Conservation (phyloP, 2,888 invertebrate species). For the Andrena trimmerana region DNA sequence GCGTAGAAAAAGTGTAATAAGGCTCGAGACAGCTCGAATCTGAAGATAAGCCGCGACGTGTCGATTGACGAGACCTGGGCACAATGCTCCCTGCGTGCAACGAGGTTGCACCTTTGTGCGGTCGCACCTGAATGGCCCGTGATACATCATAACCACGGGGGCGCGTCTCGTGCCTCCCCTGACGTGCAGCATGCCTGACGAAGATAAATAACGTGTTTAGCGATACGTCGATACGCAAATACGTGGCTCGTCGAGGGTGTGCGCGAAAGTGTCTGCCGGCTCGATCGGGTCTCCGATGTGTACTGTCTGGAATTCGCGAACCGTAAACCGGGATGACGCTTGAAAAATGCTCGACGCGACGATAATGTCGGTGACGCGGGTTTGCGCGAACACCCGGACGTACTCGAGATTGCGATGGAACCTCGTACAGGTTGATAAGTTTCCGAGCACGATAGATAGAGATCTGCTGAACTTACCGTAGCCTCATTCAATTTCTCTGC, state of each 20-base stretch:
- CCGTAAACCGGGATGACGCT: slow-evolving; percentile 9
- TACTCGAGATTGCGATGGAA: neutral
- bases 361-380: slow-evolving; percentile 20
- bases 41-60: slow-evolving; percentile 62
- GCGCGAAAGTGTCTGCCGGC: slow-evolving; percentile 22
- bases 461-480: neutral
- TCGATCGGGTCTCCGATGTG: neutral
- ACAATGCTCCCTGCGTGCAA: slow-evolving; percentile 49
- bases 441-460: neutral
- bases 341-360: slow-evolving; percentile 36
- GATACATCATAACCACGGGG: slow-evolving; percentile 76
- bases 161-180: slow-evolving; percentile 50
- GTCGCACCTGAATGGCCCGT: slow-evolving; percentile 69
- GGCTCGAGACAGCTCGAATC: slow-evolving; percentile 49
- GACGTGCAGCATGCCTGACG: slow-evolving; percentile 72
- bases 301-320: slow-evolving; percentile 35
- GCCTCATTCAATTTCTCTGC: neutral
- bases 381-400: neutral
- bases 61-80: slow-evolving; percentile 60
- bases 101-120: slow-evolving; percentile 38
- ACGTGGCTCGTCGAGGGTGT: slow-evolving; percentile 12
- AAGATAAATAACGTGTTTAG: slow-evolving; percentile 78
- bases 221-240: slow-evolving; percentile 71
- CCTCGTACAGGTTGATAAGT: slow-evolving; percentile 7
- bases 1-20: slow-evolving; percentile 63